Evolutionary conservation across 2,888 invertebrate species (phyloP), one percentile per base, ranked within the genome.

Genomic region (Ectemnius continuus): DNA sequence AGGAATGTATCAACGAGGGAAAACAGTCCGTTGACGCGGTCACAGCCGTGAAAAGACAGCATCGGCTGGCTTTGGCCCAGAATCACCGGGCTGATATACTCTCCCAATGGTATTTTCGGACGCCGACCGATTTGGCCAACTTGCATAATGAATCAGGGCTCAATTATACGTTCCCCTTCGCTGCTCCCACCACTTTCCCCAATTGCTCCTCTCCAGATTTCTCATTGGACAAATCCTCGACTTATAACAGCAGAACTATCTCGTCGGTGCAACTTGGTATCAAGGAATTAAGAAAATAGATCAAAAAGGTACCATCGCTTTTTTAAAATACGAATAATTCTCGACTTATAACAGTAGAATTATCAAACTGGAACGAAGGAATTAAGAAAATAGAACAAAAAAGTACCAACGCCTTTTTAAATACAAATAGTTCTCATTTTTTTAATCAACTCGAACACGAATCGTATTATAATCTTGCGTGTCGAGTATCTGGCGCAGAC

Each of bases 41-140:
- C 36, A 11, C 56, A 48, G 18, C 36, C 20, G 56, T 58, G 70
- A 75, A 75, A 69, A 72, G 67, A n/a, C 28, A 47, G 23, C 56
- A 66, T 69, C 63, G 52, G 60, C 66, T 80, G 75, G 75, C 73
- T 67, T 13, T 75, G 56, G 45, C 20, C 75, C 70, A 81, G 59
- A 58, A 67, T 14, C 61, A 20, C 61, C 36, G 8, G n/a, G 57
- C 52, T 58, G 23, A 64, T 67, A 79, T 52, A 73, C 52, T 56
- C 47, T 8, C 20, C 1, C 56, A 18, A 56, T 26, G 68, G 66
- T 79, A 82, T 82, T 80, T 80, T 79, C 64, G 73, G 75, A 81
- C 68, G 72, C 67, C 60, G 67, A 61, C 56, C 65, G 75, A 61
- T 75, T 58, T n/a, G 60, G 4, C 52, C 47, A 59, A 57, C 67